Evolutionary conservation across 2,888 invertebrate species (phyloP).

Genomic region (Acleris sparsana): DNA sequence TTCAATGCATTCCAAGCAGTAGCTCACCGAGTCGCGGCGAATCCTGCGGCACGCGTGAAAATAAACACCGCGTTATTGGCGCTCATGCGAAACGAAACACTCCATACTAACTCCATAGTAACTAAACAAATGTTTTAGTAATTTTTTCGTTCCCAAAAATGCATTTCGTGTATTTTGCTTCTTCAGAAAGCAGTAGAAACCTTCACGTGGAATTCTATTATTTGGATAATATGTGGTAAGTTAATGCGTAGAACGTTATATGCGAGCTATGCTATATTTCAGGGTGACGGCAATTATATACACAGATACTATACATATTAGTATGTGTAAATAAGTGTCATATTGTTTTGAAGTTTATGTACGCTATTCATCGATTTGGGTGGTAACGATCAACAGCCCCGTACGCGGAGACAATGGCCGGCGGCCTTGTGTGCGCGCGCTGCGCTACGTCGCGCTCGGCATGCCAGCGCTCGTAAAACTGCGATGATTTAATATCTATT

Average conservation of each 20-base stretch:
- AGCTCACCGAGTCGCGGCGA: conserved; percentile 1
- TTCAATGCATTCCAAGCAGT: no score
- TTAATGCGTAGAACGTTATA: no score
- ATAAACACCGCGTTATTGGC: conserved; percentile 13
- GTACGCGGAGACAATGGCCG: conserved; percentile 6
- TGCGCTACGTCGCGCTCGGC: neutral
- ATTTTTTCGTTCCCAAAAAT: no score
- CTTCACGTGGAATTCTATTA: no score
- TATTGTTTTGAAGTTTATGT: neutral
- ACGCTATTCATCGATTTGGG: neutral
- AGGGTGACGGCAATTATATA: no score
- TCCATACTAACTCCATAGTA: no score
- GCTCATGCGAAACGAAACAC: neutral
- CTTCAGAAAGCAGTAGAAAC: no score
- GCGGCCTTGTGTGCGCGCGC: neutral
- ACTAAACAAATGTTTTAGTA: no score
- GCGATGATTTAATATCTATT: conserved; percentile 11
- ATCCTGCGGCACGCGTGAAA: conserved; percentile 12
- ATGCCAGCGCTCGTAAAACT: conserved; percentile 1
- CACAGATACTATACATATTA: no score
- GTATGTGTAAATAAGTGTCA: neutral
- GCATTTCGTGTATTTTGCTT: no score
- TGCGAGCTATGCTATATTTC: no score
- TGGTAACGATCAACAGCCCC: neutral
- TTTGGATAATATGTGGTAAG: no score